These are phyloP conservation scores for Acanthococcus lagerstroemiae DNA, from an alignment of 2,888 invertebrate genomes.

Conservation along the genomic window DNA sequence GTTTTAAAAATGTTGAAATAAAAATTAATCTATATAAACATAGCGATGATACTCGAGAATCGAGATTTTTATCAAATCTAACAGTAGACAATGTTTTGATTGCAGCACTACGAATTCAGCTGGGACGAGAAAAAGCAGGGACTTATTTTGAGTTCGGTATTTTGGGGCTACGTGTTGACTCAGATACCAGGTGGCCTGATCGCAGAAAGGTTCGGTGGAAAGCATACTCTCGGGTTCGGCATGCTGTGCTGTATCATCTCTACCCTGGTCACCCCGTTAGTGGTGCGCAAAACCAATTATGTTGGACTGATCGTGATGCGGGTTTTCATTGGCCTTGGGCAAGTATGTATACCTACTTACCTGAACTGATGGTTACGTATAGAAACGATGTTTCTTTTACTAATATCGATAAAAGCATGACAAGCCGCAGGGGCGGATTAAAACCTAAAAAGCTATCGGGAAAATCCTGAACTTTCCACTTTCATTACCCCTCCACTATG, in stretches of 20 bases:
- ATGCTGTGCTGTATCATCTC: constrained; percentile 42
- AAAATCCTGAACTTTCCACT: no score
- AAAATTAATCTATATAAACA: no score
- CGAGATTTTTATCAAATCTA: no score
- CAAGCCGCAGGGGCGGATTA: no score
- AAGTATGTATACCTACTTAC: no score
- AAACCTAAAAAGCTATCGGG: no score
- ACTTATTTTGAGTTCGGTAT: constrained; percentile 43
- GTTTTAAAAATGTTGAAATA: no score
- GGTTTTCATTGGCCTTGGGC: constrained; percentile 44
- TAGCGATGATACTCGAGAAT: no score
- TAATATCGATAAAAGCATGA: no score
- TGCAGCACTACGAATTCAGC: constrained; percentile 47
- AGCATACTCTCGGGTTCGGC: constrained; percentile 43
- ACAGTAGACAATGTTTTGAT: constrained; percentile 23
- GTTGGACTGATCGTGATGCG: constrained; percentile 42
- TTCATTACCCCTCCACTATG: no score
- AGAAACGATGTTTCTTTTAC: no score
- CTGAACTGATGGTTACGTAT: no score
- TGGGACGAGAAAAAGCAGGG: constrained; percentile 54
- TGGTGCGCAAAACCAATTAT: constrained; percentile 40
- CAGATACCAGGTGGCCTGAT: constrained; percentile 45
- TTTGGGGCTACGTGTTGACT: constrained; percentile 45
- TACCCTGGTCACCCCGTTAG: constrained; percentile 43
- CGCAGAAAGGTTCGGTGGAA: constrained; percentile 43